phyloP scores from a whole-genome alignment of 2,797 vertebrate genomes.

The Rhodeus uyekii region DNA sequence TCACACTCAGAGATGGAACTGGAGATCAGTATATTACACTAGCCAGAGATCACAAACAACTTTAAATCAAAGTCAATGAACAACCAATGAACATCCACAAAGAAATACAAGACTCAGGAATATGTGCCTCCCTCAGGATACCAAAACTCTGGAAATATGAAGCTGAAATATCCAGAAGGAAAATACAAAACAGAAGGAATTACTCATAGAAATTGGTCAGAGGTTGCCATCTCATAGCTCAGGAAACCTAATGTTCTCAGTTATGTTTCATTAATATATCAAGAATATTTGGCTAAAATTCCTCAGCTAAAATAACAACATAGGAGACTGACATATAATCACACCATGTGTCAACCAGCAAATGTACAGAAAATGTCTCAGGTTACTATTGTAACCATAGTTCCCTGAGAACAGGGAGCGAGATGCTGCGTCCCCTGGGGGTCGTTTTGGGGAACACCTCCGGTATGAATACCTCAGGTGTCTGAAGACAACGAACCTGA shows the following conservation, averaged over 20 bases:
- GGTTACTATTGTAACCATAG: too few relatives aligned
- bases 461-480: too few relatives aligned
- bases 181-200: not conserved
- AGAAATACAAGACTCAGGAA: not conserved
- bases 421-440: too few relatives aligned
- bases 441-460: too few relatives aligned
- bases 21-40: conserved; percentile 26
- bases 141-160: not conserved
- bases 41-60: conserved; percentile 36
- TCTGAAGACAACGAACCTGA: too few relatives aligned
- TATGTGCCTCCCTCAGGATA: conserved; percentile 9
- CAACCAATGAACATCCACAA: conserved; percentile 23
- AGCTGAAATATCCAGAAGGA: conserved; percentile 6
- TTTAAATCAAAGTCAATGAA: conserved; percentile 34
- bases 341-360: not conserved
- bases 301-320: not conserved
- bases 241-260: conserved; percentile 6
- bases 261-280: conserved; percentile 7
- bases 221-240: not conserved
- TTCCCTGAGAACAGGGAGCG: too few relatives aligned
- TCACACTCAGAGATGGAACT: conserved; percentile 30
- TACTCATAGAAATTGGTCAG: not conserved
- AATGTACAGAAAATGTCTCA: not conserved
- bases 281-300: not conserved
- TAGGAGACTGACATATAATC: not conserved